Base-by-base conservation (phyloP, 1,140 invertebrate genomes). In the Drosophila fuyamai region DNA sequence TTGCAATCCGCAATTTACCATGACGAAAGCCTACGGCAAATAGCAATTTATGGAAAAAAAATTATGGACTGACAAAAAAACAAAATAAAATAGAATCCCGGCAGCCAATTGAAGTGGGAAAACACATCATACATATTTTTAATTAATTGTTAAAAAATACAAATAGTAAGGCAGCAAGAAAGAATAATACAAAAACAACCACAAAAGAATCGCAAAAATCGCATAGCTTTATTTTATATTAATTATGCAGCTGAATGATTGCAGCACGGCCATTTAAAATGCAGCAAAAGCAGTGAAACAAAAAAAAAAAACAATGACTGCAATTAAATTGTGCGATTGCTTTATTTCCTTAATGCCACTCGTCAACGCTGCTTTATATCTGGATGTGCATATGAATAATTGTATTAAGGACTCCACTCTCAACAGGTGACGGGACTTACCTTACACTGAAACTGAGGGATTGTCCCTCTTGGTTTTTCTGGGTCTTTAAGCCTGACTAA, bases 201-300 rank as follows among this genome's bases (percentile, higher is more conserved):
- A 71, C 61, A 76, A 63, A 76, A 63, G 53, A 82, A 76, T 85
- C 71, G 75, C 57, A 62, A 51, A 77, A 88, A 80, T 83, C 83
- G 66, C 66, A 66, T 75, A 73, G 83, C 70, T 88, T 88, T 86
- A 88, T 88, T 86, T 80, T 82, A 83, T 88, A 83, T 88, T 89
- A 88, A 88, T 88, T 88, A 88, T 83, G 73, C 83, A 89, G 72
- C 60, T 89, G 66, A 88, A 89, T 80, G 80, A 83, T 77, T 89
- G 83, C 84, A 83, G 56, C 65, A 68, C 67, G 51, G 48, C 57
- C 79, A 76, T 83, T 82, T 68, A 88, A 85, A 71, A 68, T 80
- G 53, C 67, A 68, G 51, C 46, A 41, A 51, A 12, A 32, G 55
- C 44, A 57, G 35, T 13, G 44, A 57, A 60, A 78, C 57, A 23